A percentile compares a stretch with the other conserved stretches of the same genome.
Evolutionary conservation across 30 jellyfish, hydroid and myxozoan genomes (phyloP).

Genomic region (Hydractinia symbiolongicarpus): DNA sequence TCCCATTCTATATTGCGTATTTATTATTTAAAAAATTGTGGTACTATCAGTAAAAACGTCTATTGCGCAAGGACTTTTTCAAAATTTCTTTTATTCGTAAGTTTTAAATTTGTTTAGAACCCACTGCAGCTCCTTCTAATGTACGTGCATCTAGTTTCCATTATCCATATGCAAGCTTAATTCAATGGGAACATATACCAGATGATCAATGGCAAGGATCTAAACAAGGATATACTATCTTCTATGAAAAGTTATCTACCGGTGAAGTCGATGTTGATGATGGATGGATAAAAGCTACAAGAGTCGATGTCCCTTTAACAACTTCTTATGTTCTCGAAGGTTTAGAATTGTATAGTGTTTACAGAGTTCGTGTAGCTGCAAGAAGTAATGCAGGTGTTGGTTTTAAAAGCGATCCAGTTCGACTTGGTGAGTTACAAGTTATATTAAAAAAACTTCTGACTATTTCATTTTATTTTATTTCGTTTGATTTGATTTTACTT

Average conservation of each 20-base stretch:
- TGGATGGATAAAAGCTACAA: neutral
- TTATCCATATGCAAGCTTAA: slow-evolving; percentile 11
- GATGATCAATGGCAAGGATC: slow-evolving; percentile 3
- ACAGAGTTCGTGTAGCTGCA: slow-evolving; percentile 2
- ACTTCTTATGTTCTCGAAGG: neutral
- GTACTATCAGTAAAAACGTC: too few relatives aligned
- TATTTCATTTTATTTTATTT: neutral
- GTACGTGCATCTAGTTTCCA: slow-evolving; percentile 6
- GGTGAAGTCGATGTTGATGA: neutral
- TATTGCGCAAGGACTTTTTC: too few relatives aligned
- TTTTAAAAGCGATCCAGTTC: neutral
- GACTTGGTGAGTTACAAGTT: neutral
- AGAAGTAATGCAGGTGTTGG: neutral
- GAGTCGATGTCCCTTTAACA: neutral
- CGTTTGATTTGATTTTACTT: too few relatives aligned
- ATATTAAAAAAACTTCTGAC: neutral
- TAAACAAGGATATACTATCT: neutral
- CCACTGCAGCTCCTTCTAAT: neutral
- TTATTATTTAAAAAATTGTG: too few relatives aligned
- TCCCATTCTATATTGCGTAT: too few relatives aligned
- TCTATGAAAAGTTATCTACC: neutral
- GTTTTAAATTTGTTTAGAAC: neutral
- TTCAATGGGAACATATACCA: slow-evolving; percentile 8
- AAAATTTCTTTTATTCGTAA: too few relatives aligned
- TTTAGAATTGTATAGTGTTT: neutral